A percentile compares a stretch with the other conserved stretches of the same genome.
These are phyloP conservation scores for Lasioglossum malachurum DNA, from an alignment of 2,888 invertebrate genomes.

Conservation along the genomic window DNA sequence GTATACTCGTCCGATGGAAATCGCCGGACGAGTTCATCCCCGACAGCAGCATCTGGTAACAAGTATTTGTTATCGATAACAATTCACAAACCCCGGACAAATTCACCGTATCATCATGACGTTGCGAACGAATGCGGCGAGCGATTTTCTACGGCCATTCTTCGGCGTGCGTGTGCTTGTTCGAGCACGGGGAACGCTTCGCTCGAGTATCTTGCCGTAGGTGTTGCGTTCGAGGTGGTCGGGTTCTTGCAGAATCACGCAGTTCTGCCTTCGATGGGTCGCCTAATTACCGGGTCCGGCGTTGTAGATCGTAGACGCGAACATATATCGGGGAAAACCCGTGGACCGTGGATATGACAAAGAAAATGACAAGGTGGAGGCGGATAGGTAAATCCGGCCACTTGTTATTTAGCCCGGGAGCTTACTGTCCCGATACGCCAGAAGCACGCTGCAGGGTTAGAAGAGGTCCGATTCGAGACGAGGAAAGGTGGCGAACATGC, in stretches of 20 bases:
- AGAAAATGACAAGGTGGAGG: conserved; percentile 50
- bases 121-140: not conserved
- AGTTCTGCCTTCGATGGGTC: conserved; percentile 59
- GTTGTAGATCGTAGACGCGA: conserved; percentile 38
- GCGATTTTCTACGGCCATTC: conserved; percentile 14
- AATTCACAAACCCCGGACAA: conserved; percentile 19
- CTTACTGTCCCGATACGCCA: conserved; percentile 47
- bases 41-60: conserved; percentile 5
- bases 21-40: not conserved
- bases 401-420: conserved; percentile 76
- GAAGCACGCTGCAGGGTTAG: conserved; percentile 41
- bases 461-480: conserved; percentile 28
- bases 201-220: conserved; percentile 26
- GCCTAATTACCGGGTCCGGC: conserved; percentile 69
- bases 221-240: conserved; percentile 38
- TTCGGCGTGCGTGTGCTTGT: not conserved
- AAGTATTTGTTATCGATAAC: not conserved
- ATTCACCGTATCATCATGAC: conserved; percentile 38
- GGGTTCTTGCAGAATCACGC: conserved; percentile 47
- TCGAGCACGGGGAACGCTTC: not conserved
- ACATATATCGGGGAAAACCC: conserved; percentile 38
- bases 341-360: conserved; percentile 46
- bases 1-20: not conserved
- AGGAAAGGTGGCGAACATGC: conserved; percentile 32
- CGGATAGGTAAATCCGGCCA: conserved; percentile 74